Base-by-base conservation (phyloP, 2,888 invertebrate genomes). In the Petrophora chlorosata region DNA sequence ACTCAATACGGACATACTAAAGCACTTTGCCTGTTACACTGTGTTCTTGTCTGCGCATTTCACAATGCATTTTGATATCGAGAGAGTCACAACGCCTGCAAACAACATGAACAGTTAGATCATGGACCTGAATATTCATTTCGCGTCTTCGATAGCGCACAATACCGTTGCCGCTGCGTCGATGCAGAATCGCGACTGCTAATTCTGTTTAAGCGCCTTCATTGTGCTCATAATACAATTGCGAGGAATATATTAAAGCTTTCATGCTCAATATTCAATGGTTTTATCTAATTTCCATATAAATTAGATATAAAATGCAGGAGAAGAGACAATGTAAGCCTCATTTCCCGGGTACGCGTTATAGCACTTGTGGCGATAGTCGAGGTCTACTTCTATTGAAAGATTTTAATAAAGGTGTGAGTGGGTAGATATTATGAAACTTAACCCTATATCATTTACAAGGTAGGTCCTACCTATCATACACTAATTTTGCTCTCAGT, bases 61-160 rank as follows among this genome's bases (percentile, higher is more conserved):
- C 3, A 13, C 3, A 22, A 29, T 16, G 15, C 33, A 35, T 29
- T 45, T 32, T 38, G 42, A 48, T 55, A 50, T 17, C n/a, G 40
- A 40, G n/a, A 43, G 38, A 13, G 26, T 19, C 7, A 32, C 10
- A 5, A 14, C n/a, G 33, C 38, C 19, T 16, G 33, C 41, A 47
- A 48, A 55, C 41, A 51, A 34, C 43, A 12, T 16, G 38, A 49
- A 51, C 44, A 25, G 46, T 42, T 35, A 42, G 55, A 61, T 57
- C 56, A 61, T 46, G 45, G 25, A 35, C 46, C 61, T 67, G 66
- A 69, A 70, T 70, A 70, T 70, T 67, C 63, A 67, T 62, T 50
- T 38, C 58, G 55, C 59, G 66, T 69, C 60, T 63, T 64, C 53
- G 54, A 52, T 51, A 51, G 59, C 51, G 59, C 51, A 10, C 50